Base-by-base conservation (phyloP, 2,888 invertebrate genomes). In the Cremastinae sp. region DNA sequence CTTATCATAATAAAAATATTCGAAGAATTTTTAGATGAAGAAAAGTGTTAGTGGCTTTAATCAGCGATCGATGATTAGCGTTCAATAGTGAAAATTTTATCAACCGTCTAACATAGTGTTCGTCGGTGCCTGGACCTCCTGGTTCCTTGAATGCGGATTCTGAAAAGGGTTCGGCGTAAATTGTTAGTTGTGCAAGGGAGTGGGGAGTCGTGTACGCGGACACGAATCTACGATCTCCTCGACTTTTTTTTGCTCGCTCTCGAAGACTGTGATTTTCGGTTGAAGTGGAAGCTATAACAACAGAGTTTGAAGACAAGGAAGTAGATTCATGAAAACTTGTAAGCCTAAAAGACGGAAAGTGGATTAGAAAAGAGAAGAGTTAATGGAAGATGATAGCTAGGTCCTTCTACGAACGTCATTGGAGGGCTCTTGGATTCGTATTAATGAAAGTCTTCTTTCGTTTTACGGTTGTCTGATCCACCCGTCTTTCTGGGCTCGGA, bases 401-500 rank as follows among this genome's bases (percentile, higher is more conserved):
- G 41, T 34, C 43, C 56, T 81, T 81, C 79, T 73, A 70, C 74
- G 78, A 81, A 78, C 51, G 47, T 56, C 56, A 72, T 41, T 54
- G 14, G 54, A 49, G 65, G 56, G 43, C n/a, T 43, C 58, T 38
- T 47, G 16, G 36, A 70, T 70, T 34, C 5, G 41, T 45, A 45
- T 49, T 45, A 64, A 12, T 16, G 49, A 51, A 56, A 41, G 34
- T 68, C 59, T 38, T 45, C 43, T 18, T 12, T 9, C 34, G 22
- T 49, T 36, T 43, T 20, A 53, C 22, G 51, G 59, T 59, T 43
- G 16, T 79, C 78, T 79, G 75, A 74, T 73, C 72, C 77, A 75
- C 65, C 61, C 75, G 73, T 79, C 79, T 81, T 80, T 81, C 84
- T 80, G 79, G 78, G 80, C 80, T 80, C 73, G 74, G 53, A 78